Conservation (phyloP, 1,140 invertebrate species). For the Pentalonia nigronervosa region DNA sequence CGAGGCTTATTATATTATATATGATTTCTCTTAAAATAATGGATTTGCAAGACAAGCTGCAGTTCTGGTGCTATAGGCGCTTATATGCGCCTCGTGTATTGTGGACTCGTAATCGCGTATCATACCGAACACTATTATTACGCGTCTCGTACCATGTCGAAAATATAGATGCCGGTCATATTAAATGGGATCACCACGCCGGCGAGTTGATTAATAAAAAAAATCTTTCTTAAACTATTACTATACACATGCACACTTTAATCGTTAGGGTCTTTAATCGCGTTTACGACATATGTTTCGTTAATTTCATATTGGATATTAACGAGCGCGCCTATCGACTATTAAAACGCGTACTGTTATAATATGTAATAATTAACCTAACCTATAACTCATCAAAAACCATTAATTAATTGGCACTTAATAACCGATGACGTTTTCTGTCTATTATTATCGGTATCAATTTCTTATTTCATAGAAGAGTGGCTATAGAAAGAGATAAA, state of each 20-base stretch:
- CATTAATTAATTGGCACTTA: slow-evolving; percentile 42
- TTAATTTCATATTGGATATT: not conserved
- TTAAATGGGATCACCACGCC: not conserved
- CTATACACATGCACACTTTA: not conserved
- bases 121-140: not conserved
- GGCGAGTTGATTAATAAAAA: not conserved
- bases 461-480: not conserved
- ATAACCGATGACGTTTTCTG: slow-evolving; percentile 8
- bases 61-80: not conserved
- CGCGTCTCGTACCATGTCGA: not conserved
- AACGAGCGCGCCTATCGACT: not conserved
- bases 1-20: too few relatives aligned
- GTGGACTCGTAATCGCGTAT: not conserved
- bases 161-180: not conserved
- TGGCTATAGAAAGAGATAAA: not conserved
- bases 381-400: slow-evolving; percentile 22
- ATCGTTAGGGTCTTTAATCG: slow-evolving; percentile 8
- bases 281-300: not conserved
- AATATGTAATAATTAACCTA: slow-evolving; percentile 39
- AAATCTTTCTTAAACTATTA: not conserved
- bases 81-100: too few relatives aligned
- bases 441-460: slow-evolving; percentile 1
- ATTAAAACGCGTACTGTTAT: slow-evolving; percentile 26
- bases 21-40: too few relatives aligned
- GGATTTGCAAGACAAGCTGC: not conserved